Percentiles rank a stretch among this genome's conserved stretches.
Conservation (phyloP, 1,140 invertebrate species). For the Cryptotermes secundus region DNA sequence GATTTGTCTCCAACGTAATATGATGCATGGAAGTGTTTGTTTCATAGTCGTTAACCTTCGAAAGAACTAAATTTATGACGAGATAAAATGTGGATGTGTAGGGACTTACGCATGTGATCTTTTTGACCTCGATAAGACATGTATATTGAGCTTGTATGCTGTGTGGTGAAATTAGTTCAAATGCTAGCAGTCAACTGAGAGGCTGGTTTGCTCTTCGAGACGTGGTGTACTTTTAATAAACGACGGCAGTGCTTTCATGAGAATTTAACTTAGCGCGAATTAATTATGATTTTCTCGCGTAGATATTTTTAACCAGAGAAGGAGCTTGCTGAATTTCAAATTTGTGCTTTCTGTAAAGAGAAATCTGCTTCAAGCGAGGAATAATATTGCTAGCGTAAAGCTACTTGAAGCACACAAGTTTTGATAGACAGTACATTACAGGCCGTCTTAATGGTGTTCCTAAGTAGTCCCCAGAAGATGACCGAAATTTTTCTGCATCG, state of each 20-base stretch:
- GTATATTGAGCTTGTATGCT: neutral
- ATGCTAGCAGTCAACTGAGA: neutral
- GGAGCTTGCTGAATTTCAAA: neutral
- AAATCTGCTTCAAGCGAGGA: neutral
- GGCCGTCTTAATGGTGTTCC: slow-evolving; percentile 4
- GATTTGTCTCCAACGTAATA: too few relatives aligned
- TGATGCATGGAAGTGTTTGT: too few relatives aligned
- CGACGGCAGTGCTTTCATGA: neutral
- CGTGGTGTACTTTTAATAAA: neutral
- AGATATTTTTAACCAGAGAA: neutral
- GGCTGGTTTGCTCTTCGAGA: neutral
- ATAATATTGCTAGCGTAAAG: neutral
- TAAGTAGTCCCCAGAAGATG: slow-evolving; percentile 23
- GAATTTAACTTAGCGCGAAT: neutral
- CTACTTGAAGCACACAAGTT: neutral
- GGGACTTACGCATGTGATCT: neutral
- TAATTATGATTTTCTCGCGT: neutral
- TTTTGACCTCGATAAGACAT: neutral
- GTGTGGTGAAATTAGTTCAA: neutral
- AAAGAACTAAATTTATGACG: too few relatives aligned
- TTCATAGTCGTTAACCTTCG: too few relatives aligned
- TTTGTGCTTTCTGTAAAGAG: neutral
- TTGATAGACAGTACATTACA: neutral
- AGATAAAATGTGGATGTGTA: neutral
- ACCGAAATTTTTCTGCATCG: slow-evolving; percentile 27